Evolutionary conservation across 2,113 vertebrate genomes (phyloP).

Genomic region (Gobio gobio): DNA sequence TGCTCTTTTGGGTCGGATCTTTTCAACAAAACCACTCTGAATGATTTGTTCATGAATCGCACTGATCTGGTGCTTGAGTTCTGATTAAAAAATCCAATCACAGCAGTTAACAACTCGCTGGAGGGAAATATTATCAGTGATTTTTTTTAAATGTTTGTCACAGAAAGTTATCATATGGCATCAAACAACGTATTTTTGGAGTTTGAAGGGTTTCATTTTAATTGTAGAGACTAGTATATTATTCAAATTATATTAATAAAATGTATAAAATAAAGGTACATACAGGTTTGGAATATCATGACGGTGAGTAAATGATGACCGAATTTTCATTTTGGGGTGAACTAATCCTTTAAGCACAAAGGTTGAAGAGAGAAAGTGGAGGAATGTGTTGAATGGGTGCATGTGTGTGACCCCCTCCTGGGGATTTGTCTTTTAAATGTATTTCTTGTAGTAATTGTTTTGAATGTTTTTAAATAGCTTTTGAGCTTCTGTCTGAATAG

Average conservation of each 20-base stretch:
- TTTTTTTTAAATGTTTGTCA: background rate
- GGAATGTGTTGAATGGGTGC: conserved; percentile 68
- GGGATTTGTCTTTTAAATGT: conserved; percentile 56
- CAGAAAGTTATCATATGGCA: background rate
- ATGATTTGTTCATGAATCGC: background rate
- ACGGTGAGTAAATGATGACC: background rate
- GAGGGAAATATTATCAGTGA: background rate
- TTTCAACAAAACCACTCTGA: background rate
- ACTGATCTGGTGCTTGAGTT: background rate
- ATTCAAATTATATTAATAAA: background rate
- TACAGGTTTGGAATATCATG: background rate
- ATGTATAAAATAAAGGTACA: background rate
- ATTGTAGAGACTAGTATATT: background rate
- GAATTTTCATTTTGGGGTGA: background rate
- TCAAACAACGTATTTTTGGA: background rate
- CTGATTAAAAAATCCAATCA: background rate
- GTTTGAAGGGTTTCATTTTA: background rate
- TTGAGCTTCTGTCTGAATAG: conserved; percentile 55
- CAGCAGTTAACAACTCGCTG: background rate
- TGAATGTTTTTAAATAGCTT: conserved; percentile 47
- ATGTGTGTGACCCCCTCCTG: conserved; percentile 63
- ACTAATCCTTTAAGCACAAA: conserved; percentile 57
- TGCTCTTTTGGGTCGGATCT: background rate
- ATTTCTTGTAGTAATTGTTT: conserved; percentile 59
- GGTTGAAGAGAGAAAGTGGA: conserved; percentile 61